phyloP scores from a whole-genome alignment of 2,113 vertebrate species.

The Hyperopisus bebe region DNA sequence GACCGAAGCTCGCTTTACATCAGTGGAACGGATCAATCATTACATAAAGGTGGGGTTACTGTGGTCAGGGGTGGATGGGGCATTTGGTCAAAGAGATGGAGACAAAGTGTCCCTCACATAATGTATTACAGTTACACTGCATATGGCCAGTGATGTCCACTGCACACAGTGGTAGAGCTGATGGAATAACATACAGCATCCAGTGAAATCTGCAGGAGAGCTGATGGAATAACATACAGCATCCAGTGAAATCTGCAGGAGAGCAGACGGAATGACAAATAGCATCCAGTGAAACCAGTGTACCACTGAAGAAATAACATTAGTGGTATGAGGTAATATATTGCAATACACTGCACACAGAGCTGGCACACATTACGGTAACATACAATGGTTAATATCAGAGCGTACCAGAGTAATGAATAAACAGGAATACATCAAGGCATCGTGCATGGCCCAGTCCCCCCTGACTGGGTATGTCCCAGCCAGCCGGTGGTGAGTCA shows the following conservation, averaged over 20 bases:
- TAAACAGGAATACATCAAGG: neutral
- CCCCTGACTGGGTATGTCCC: neutral
- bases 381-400: neutral
- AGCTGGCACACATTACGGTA: neutral
- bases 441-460: neutral
- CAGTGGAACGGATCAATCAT: constrained; percentile 74
- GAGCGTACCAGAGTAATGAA: neutral
- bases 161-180: neutral
- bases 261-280: neutral
- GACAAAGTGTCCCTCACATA: neutral
- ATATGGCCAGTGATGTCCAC: neutral
- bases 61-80: constrained; percentile 6
- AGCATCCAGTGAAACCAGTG: neutral
- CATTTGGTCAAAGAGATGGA: neutral
- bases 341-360: neutral
- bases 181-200: neutral
- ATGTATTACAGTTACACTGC: neutral
- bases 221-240: neutral
- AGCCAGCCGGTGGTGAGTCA: neutral
- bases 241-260: neutral
- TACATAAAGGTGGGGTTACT: constrained; percentile 63
- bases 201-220: no score
- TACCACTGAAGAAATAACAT: neutral
- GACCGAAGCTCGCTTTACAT: constrained; percentile 72
- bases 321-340: neutral